Conservation (phyloP, 2,888 invertebrate species). For the Macrosoma leucophasiata region DNA sequence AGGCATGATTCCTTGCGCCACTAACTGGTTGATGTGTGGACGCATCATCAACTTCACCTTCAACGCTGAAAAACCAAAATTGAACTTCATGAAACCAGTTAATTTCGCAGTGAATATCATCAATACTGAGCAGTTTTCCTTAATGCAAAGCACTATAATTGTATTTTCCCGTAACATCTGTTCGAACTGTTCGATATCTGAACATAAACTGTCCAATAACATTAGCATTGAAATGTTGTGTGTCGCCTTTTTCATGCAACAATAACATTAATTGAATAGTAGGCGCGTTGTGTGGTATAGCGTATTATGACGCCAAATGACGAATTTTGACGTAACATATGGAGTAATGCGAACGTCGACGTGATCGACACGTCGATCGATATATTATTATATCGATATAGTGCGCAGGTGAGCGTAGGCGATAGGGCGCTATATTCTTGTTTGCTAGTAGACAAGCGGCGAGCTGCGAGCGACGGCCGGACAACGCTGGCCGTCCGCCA, state of each 20-base stretch:
- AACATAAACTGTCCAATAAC: no score
- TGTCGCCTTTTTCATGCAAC: conserved; percentile 50
- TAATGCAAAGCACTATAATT: no score
- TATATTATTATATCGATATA: conserved; percentile 49
- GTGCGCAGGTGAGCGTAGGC: conserved; percentile 50
- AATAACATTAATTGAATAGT: conserved; percentile 49
- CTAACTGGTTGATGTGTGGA: conserved; percentile 95
- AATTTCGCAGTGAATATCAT: no score
- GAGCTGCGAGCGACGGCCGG: conserved; percentile 55
- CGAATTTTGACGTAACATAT: conserved; percentile 53
- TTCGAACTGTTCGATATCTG: no score
- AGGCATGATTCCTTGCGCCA: conserved; percentile 98
- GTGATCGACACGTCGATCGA: conserved; percentile 55
- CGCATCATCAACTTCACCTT: conserved; percentile 98
- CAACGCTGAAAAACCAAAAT: conserved; percentile 83
- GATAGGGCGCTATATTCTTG: conserved; percentile 49
- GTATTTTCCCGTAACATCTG: no score
- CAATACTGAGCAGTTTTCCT: no score
- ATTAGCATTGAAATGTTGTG: no score
- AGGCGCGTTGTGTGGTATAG: conserved; percentile 36
- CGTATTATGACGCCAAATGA: conserved; percentile 55
- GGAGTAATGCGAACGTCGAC: conserved; percentile 34
- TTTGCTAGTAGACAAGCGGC: conserved; percentile 55
- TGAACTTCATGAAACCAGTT: no score
- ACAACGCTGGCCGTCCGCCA: conserved; percentile 66